phyloP scores from a whole-genome alignment of 1,140 invertebrate genomes.

The Harpegnathos saltator region DNA sequence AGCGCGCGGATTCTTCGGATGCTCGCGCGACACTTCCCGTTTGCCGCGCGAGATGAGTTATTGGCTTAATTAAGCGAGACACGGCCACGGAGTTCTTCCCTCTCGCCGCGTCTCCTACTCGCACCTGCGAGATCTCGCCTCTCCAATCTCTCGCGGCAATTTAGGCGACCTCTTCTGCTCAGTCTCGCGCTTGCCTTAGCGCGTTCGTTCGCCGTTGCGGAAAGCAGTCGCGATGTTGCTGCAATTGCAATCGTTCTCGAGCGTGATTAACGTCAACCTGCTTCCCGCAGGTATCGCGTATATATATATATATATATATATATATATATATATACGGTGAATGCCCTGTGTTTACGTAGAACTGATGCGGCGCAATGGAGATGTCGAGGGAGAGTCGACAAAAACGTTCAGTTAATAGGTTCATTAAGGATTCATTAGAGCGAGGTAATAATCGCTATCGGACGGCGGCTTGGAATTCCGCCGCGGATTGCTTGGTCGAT shows the following conservation, averaged over 20 bases:
- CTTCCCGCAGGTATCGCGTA: too few species aligned
- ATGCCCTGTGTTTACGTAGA: neutral
- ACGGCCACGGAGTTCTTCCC: slow-evolving; percentile 6
- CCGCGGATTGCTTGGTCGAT: slow-evolving; percentile 24
- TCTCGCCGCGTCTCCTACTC: too few species aligned
- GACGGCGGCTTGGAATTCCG: slow-evolving; percentile 13
- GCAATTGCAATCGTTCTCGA: too few species aligned
- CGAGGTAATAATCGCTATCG: slow-evolving; percentile 22
- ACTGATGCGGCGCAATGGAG: neutral
- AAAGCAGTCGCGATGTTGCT: neutral
- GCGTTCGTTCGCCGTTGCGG: neutral
- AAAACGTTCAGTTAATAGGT: slow-evolving; percentile 14
- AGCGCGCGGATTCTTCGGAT: slow-evolving; percentile 26
- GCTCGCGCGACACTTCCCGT: neutral
- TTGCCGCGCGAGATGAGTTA: slow-evolving; percentile 41
- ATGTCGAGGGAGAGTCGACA: slow-evolving; percentile 1
- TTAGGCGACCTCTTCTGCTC: slow-evolving; percentile 6
- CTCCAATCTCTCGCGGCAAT: slow-evolving; percentile 11
- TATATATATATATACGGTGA: neutral
- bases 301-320: too few species aligned
- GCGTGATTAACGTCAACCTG: neutral
- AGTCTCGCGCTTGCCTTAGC: neutral
- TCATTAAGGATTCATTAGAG: slow-evolving; percentile 33
- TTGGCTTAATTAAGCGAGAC: slow-evolving; percentile 54
- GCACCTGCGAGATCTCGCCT: slow-evolving; percentile 13